Evolutionary conservation across 2,888 invertebrate species (phyloP), one percentile per base, ranked within the genome.

Genomic region (Scaptomyza cyrtandrae): DNA sequence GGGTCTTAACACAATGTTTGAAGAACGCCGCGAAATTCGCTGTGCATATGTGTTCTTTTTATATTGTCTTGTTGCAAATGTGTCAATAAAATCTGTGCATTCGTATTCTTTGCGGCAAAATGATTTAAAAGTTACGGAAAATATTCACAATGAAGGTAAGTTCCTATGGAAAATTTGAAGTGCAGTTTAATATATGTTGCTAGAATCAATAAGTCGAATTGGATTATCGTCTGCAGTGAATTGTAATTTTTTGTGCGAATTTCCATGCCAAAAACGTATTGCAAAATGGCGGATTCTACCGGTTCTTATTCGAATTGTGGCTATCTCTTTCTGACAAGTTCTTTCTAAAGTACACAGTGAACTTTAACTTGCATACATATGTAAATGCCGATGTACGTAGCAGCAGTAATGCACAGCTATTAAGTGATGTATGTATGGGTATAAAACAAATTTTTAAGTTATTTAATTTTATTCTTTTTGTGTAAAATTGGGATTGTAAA

Each of bases 101-200:
- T 64, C 79, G 6, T 81, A 71, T 71, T 69, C 83, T 1, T 53
- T 78, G 14, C 66, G 86, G 0, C 61, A 87, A 35, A 83, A 81
- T 53, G 71, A 81, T 49, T 31, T 70, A 1, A 33, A 73, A 43
- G n/a, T 1, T 16, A 7, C 9, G 0, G 44, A 60, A 39, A n/a
- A 58, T 2, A 43, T 56, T 16, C 41, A 41, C 6, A 49, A 65
- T 24, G 29, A 19, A 24, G 76, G 75, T 75, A 60, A 55, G 57
- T 45, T 41, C 6, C 16, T 13, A n/a, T 24, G 24, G 5, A 24
- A 3, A 0, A 24, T 24, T 24, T 24, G 4, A 24, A 24, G 1
- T 24, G 1, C 24, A 24, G 1, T 24, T 24, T 24, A 24, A 29
- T 29, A 29, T 4, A 29, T 29, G 29, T 29, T 5, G 29, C 29